Percentiles rank a stretch among this genome's conserved stretches.
Conservation (phyloP, 2,113 vertebrate genomes). For the Asarcornis scutulata region DNA sequence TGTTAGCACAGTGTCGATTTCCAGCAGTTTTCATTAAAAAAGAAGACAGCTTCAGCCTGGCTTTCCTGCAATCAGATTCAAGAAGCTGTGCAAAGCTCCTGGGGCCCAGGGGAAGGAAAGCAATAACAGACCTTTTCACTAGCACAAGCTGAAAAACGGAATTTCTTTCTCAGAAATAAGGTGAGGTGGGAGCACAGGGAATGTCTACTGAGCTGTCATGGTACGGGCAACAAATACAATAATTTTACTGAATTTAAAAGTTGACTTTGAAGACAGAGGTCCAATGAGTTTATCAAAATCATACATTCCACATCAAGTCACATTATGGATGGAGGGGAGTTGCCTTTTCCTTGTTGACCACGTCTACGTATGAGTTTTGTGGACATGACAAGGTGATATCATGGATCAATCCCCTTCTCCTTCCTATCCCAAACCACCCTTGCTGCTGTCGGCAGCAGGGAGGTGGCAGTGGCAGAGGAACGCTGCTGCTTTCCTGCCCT, state of each 20-base stretch:
- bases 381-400: accelerated
- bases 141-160: background rate
- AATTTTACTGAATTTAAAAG: background rate
- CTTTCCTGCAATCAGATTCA: background rate
- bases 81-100: background rate
- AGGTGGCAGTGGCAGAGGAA: background rate
- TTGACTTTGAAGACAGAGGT: background rate
- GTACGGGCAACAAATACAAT: background rate
- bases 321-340: background rate
- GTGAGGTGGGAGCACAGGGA: background rate
- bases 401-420: background rate
- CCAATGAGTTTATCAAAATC: background rate
- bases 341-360: background rate
- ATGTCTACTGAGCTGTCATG: background rate
- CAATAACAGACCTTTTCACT: background rate
- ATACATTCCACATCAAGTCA: background rate
- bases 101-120: background rate
- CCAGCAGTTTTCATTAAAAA: background rate
- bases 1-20: background rate
- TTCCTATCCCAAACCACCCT: background rate
- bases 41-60: background rate
- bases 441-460: background rate
- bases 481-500: background rate
- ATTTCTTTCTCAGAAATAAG: background rate
- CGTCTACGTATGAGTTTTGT: background rate